A percentile compares a stretch with the other conserved stretches of the same genome.
Conservation (phyloP, 2,797 vertebrate species). For the Miichthys miiuy region DNA sequence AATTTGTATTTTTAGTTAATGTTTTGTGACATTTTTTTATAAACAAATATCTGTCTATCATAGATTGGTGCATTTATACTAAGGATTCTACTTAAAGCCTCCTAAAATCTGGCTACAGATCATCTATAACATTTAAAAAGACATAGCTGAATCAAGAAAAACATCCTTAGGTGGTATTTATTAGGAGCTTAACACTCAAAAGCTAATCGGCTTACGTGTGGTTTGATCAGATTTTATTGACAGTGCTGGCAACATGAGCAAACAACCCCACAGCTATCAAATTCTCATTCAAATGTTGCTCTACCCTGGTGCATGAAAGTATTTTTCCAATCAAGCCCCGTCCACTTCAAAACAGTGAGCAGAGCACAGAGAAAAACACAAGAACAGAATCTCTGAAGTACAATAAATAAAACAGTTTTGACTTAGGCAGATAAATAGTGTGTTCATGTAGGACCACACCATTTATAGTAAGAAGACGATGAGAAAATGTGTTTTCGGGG, state of each 20-base stretch:
- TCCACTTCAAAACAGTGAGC: background rate
- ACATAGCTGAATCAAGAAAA: background rate
- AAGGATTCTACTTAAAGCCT: background rate
- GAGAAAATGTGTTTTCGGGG: background rate
- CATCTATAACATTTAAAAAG: background rate
- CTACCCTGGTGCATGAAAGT: background rate
- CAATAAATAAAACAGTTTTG: background rate
- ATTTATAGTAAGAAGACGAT: conserved; percentile 6
- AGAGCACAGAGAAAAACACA: background rate
- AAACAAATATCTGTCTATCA: background rate
- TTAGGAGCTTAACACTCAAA: background rate
- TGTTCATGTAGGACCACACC: background rate
- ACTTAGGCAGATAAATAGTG: background rate
- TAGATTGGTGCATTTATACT: conserved; percentile 19
- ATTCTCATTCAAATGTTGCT: conserved; percentile 1
- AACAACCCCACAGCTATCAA: conserved; percentile 3
- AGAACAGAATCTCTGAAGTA: conserved; percentile 2
- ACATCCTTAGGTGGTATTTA: background rate
- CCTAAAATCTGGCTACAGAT: background rate
- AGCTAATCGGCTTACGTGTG: background rate
- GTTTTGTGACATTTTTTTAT: conserved; percentile 2
- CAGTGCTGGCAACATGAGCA: background rate
- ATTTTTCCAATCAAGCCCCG: background rate
- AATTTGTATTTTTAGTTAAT: conserved; percentile 29
- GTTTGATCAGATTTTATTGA: conserved; percentile 15